These are phyloP conservation scores for Acleris sparsana DNA, from an alignment of 2,888 invertebrate genomes.

Conservation along the genomic window DNA sequence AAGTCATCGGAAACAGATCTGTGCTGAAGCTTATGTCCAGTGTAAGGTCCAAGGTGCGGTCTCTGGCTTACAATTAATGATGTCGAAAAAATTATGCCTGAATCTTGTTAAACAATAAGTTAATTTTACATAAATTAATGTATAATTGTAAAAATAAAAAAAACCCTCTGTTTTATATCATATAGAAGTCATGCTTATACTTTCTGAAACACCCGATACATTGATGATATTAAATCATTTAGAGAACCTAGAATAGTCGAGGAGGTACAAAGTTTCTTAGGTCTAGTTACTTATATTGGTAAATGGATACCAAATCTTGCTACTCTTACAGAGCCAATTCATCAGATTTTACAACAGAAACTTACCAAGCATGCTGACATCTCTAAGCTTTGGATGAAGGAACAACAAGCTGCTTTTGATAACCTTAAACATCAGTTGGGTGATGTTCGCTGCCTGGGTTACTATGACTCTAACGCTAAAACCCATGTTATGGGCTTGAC, in stretches of 20 bases:
- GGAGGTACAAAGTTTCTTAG: not conserved
- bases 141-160: too few relatives aligned
- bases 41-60: too few relatives aligned
- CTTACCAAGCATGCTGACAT: not conserved
- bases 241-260: not conserved
- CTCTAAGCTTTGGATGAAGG: not conserved
- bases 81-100: too few relatives aligned
- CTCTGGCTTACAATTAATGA: too few relatives aligned
- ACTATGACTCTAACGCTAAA: slow-evolving; percentile 23
- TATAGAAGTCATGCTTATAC: too few relatives aligned
- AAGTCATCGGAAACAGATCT: too few relatives aligned
- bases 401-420: not conserved
- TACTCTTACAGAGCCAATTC: not conserved
- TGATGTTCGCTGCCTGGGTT: not conserved
- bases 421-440: not conserved
- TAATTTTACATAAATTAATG: too few relatives aligned
- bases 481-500: slow-evolving; percentile 3
- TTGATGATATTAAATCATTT: not conserved
- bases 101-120: too few relatives aligned
- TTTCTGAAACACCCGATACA: too few relatives aligned
- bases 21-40: too few relatives aligned
- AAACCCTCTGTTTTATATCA: too few relatives aligned
- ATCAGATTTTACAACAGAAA: not conserved
- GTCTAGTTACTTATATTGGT: not conserved
- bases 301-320: slow-evolving; percentile 2